Percentiles rank a stretch among this genome's conserved stretches.
phyloP scores from a whole-genome alignment of 2,797 vertebrate genomes.

The Huso huso region DNA sequence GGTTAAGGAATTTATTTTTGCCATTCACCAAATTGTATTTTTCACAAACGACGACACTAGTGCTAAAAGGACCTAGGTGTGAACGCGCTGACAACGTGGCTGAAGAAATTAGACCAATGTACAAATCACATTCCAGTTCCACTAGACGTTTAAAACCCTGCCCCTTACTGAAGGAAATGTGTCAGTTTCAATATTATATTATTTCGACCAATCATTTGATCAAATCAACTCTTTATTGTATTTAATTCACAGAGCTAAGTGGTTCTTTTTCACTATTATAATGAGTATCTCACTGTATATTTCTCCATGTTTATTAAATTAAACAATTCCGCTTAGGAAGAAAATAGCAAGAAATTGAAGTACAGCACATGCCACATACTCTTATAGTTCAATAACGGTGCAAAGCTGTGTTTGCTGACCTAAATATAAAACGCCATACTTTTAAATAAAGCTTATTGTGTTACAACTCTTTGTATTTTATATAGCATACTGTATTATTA shows the following conservation, averaged over 20 bases:
- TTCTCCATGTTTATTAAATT: not conserved
- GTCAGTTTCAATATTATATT: too few species aligned
- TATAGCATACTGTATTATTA: too few species aligned
- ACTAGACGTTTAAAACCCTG: too few species aligned
- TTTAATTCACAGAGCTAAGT: too few species aligned
- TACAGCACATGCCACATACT: not conserved
- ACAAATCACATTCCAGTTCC: not conserved
- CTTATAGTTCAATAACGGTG: not conserved
- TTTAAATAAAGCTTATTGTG: too few species aligned
- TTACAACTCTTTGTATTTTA: too few species aligned
- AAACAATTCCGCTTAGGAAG: not conserved
- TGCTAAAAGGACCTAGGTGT: slow-evolving; percentile 5
- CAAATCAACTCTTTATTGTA: too few species aligned
- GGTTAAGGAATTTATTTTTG: slow-evolving; percentile 35
- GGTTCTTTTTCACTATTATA: too few species aligned
- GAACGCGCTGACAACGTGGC: not conserved
- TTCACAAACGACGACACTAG: not conserved
- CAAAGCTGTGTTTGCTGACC: not conserved
- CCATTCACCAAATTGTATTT: slow-evolving; percentile 15
- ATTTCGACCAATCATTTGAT: too few species aligned
- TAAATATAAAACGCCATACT: not conserved
- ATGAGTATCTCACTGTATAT: not conserved
- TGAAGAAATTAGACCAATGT: slow-evolving; percentile 4
- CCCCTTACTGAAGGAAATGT: too few species aligned
- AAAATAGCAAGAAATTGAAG: too few species aligned